Conservation (phyloP, 2,888 invertebrate genomes). For the Dryocosmus kuriphilus region DNA sequence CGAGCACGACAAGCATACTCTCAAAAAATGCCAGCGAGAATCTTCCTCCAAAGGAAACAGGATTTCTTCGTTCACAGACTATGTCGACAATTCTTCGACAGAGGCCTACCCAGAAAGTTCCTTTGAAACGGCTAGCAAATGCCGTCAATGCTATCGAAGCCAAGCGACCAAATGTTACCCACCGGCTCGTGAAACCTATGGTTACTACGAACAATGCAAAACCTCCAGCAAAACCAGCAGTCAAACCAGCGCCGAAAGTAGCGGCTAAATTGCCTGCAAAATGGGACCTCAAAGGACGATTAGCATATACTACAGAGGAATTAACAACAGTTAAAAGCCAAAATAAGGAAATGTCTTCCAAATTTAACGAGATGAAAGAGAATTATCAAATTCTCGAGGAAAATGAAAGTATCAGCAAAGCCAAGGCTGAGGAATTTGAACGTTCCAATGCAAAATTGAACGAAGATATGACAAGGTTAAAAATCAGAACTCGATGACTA, state of each 20-base stretch:
- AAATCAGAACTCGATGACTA: conserved; percentile 79
- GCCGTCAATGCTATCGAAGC: conserved; percentile 53
- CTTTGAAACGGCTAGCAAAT: conserved; percentile 66
- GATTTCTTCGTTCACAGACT: conserved; percentile 63
- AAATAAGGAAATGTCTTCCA: conserved; percentile 80
- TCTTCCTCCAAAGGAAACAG: conserved; percentile 57
- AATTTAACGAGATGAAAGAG: conserved; percentile 58
- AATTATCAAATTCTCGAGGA: conserved; percentile 59
- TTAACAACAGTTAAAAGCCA: conserved; percentile 83
- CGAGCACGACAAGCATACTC: conserved; percentile 58
- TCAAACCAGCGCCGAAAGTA: conserved; percentile 44
- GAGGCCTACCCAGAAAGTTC: conserved; percentile 52
- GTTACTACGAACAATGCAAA: conserved; percentile 68
- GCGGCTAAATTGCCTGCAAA: conserved; percentile 64
- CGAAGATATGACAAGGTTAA: conserved; percentile 81
- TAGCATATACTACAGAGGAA: conserved; percentile 77
- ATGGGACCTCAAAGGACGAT: conserved; percentile 73
- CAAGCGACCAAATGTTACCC: conserved; percentile 61
- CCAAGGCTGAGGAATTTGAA: conserved; percentile 64
- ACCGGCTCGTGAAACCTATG: conserved; percentile 65
- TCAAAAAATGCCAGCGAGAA: conserved; percentile 63
- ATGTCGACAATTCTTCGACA: conserved; percentile 57
- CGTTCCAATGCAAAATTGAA: conserved; percentile 77
- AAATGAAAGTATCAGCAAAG: conserved; percentile 56
- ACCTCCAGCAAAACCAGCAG: conserved; percentile 7